phyloP scores from a whole-genome alignment of 2,113 vertebrate species.

The Hippocampus guttulatus region DNA sequence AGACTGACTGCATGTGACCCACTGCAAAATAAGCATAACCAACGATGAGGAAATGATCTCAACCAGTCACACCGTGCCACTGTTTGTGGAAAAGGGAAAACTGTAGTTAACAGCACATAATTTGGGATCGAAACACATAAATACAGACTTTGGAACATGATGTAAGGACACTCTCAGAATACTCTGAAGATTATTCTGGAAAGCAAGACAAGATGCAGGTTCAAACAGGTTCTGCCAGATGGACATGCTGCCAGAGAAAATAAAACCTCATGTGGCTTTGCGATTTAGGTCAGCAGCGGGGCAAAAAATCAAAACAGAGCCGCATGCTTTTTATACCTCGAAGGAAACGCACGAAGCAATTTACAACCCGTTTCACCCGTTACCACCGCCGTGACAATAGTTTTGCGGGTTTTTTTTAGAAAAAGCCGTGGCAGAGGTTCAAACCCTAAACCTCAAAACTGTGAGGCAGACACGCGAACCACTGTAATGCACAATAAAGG shows the following conservation, averaged over 20 bases:
- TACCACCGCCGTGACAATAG: background rate
- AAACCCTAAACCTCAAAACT: background rate
- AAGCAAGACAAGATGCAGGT: background rate
- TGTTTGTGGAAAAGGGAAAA: background rate
- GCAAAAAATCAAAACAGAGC: background rate
- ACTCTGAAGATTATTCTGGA: background rate
- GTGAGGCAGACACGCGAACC: background rate
- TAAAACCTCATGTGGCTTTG: slow-evolving; percentile 26
- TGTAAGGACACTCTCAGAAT: background rate
- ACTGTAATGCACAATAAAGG: background rate
- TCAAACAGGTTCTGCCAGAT: background rate
- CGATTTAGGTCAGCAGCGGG: slow-evolving; percentile 25
- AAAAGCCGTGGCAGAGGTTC: background rate
- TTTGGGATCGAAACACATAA: background rate
- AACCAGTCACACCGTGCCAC: background rate
- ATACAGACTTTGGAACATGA: background rate
- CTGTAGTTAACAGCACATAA: background rate
- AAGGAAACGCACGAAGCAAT: background rate
- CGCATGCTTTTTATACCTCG: background rate
- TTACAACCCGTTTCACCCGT: background rate
- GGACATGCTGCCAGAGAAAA: slow-evolving; percentile 11
- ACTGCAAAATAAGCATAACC: background rate
- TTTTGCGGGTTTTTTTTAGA: too few relatives aligned
- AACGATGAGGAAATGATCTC: background rate
- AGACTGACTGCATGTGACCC: background rate